phyloP scores from a whole-genome alignment of 2,888 invertebrate genomes.

The Drosophila prolongata region DNA sequence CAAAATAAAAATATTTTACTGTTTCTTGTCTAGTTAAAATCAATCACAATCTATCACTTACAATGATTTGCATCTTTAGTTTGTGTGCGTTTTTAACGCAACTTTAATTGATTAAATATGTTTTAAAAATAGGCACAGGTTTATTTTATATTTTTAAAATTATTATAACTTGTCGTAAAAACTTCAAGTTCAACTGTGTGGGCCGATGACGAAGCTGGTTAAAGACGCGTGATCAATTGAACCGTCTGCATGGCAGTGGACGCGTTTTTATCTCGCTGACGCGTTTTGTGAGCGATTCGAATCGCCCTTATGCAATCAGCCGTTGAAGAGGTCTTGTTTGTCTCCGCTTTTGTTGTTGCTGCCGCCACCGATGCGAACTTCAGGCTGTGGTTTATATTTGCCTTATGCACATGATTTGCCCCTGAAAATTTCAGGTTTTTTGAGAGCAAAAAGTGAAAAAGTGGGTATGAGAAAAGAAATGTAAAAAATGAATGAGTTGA shows the following conservation, averaged over 20 bases:
- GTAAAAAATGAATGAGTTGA: constrained; percentile 29
- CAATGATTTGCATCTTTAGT: constrained; percentile 67
- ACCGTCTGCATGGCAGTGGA: constrained; percentile 52
- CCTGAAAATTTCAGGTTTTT: constrained; percentile 82
- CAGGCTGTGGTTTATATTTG: constrained; percentile 46
- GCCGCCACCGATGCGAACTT: constrained; percentile 43
- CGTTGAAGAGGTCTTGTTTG: constrained; percentile 55
- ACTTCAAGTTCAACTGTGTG: constrained; percentile 58
- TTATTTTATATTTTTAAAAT: constrained; percentile 15
- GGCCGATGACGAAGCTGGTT: constrained; percentile 45
- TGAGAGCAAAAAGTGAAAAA: constrained; percentile 49
- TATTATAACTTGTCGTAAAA: constrained; percentile 34
- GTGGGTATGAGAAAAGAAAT: constrained; percentile 45
- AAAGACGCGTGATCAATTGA: constrained; percentile 71
- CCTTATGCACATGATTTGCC: constrained; percentile 68
- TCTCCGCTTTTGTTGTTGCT: constrained; percentile 34
- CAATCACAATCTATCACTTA: constrained; percentile 49
- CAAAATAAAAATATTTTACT: not conserved
- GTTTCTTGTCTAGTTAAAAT: constrained; percentile 2
- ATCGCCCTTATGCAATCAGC: constrained; percentile 76
- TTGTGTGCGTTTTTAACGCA: too few relatives aligned
- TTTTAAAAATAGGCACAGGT: constrained; percentile 31
- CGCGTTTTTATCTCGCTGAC: constrained; percentile 63
- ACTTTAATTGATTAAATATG: constrained; percentile 43
- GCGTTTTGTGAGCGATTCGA: constrained; percentile 42